Evolutionary conservation across 1,140 invertebrate species (phyloP), one percentile per base, ranked within the genome.

Genomic region (Delia radicum): DNA sequence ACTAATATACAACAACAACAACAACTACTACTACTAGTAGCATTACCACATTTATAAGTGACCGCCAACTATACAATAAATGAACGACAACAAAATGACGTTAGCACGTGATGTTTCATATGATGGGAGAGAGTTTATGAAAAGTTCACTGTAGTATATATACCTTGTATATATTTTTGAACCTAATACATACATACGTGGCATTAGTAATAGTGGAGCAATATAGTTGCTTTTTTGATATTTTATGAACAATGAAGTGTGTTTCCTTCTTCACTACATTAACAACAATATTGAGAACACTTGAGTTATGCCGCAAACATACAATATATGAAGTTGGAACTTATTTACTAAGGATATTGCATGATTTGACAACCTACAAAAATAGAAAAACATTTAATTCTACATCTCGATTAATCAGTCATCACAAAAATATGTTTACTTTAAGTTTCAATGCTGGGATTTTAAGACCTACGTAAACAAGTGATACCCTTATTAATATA

Each of bases 21-120:
- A 67, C 63, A 67, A 67, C 29, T 67, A 31, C 63, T 18, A 4
- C 18, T 67, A 67, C 63, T 31, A 67, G 27, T 67, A n/a, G n/a
- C n/a, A n/a, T n/a, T n/a, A 27, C 62, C 29, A 31, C 63, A 24
- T 24, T 10, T 55, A 55, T 55, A 55, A 55, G 15, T 67, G 63
- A 29, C 63, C 27, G 63, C 29, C 63, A 67, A 31, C 63, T 67
- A 67, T 31, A 28, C n/a, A 67, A 67, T 67, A 67, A 67, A 67
- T 67, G 63, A 67, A 28, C 28, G 63, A 29, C 63, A 29, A 67
- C 63, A 28, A 67, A 67, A 31, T 29, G 27, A 29, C 29, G 63
- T 29, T 29, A 8, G 7, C 29, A 31, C 48, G 48, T 55, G 48
- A 55, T 55, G 48, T 55, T 21, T 18, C 24, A 21, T 55, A 55